These are phyloP conservation scores for Cordilura impudica DNA, from an alignment of 2,888 invertebrate species.

Conservation along the genomic window DNA sequence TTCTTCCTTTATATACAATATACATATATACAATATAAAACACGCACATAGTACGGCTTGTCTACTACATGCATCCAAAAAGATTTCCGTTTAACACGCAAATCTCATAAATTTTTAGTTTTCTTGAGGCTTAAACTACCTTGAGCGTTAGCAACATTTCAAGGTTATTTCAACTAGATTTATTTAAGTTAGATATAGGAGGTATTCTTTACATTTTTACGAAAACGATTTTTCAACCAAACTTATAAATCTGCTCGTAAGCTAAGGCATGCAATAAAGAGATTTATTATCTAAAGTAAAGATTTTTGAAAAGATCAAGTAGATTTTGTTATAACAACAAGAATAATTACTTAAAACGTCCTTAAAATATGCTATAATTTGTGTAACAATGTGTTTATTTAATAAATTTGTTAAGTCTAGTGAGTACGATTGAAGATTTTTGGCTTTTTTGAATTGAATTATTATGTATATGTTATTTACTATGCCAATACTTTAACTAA, in stretches of 20 bases:
- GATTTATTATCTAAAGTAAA: conserved; percentile 32
- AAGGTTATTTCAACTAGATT: conserved; percentile 17
- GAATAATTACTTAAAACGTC: background rate
- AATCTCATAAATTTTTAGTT: conserved; percentile 52
- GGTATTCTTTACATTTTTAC: conserved; percentile 15
- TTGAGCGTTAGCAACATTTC: conserved; percentile 9
- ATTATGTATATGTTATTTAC: no score
- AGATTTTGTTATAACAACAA: conserved; percentile 1
- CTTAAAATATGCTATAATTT: conserved; percentile 13
- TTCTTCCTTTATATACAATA: background rate
- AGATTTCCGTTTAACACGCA: conserved; percentile 49
- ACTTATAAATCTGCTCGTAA: conserved; percentile 15
- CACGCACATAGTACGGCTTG: background rate
- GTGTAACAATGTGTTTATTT: background rate
- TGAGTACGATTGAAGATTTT: background rate
- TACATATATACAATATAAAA: background rate
- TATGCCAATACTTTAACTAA: no score
- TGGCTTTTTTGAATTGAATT: background rate
- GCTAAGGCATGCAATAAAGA: conserved; percentile 16
- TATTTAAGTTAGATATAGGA: background rate
- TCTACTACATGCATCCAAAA: conserved; percentile 10
- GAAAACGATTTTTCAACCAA: conserved; percentile 12
- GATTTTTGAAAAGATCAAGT: background rate
- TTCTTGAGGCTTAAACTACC: conserved; percentile 26
- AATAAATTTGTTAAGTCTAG: background rate